Base-by-base conservation (phyloP, 92 coral and sea anemone genomes). In the Siderastrea radians region DNA sequence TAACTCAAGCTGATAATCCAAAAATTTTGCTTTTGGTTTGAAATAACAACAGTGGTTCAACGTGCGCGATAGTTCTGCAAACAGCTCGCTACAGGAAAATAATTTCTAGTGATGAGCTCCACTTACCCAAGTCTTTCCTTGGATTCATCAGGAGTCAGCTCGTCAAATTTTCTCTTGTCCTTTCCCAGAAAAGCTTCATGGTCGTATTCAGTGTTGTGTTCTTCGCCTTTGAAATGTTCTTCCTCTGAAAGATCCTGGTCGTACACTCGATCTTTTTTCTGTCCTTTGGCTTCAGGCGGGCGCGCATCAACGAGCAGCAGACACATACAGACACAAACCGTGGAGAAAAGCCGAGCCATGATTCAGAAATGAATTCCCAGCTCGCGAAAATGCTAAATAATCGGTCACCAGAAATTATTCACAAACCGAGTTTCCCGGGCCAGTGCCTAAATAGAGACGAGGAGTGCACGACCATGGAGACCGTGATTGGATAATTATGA, bases 141-240 rank as follows among this genome's bases (percentile, higher is more conserved):
- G 1, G 98, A 95, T 93, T 97, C 99, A 62, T 95, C 96, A 3
- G 99, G 94, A 16, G 98, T 87, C 64, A 97, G 84, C 83, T 94
- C 93, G 77, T 97, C 99, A 85, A 94, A 97, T 26, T 95, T 94
- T 67, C 87, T 92, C 89, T 96, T 97, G 17, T 97, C 99, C 68
- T 95, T 88, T 9, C 99, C 99, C 19, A 97, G 89, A 68, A 97
- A 97, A 19, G 99, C 99, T 71, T 97, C 99, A 17, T 97, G 99
- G 74, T 97, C 99, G 78, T 95, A 97, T 48, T 95, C 98, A 8
- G 89, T 14, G 91, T 97, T 97, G 81, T 97, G 99, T n/a, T 93
- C 96, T 9, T 91, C 90, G 7, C 78, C 97, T 59, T 92, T 89
- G 67, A 90, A 97, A 81, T 97, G 99, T 57, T 96, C 92, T 77